These are phyloP conservation scores for Epizoanthus fatuus DNA, from an alignment of 92 coral and sea anemone species.

Conservation along the genomic window DNA sequence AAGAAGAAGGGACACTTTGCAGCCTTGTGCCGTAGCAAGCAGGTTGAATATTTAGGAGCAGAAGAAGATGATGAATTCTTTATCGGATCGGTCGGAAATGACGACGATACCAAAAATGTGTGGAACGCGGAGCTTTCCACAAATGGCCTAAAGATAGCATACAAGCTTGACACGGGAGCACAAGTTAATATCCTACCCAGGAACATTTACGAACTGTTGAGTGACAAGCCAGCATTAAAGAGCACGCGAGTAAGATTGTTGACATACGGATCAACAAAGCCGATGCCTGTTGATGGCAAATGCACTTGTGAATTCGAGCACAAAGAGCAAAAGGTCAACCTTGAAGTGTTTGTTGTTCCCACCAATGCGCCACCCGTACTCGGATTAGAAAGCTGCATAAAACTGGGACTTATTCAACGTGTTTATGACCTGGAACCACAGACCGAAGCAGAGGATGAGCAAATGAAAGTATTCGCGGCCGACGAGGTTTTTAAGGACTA, in stretches of 20 bases:
- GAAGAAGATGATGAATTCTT: no score
- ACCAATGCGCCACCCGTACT: constrained; percentile 8
- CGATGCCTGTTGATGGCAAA: background rate
- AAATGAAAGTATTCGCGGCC: background rate
- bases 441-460: background rate
- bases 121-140: no score
- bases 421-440: no score
- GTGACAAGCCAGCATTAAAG: background rate
- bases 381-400: background rate
- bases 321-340: background rate
- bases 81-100: no score
- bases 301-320: background rate
- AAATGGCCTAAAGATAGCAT: background rate
- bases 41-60: no score
- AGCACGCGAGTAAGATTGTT: background rate
- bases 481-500: constrained; percentile 6
- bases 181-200: background rate
- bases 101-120: no score
- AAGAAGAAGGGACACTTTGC: constrained; percentile 41
- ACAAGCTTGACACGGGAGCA: constrained; percentile 12
- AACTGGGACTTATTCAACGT: background rate
- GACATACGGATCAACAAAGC: constrained; percentile 18
- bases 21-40: background rate
- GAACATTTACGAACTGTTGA: constrained; percentile 1
- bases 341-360: constrained; percentile 8